Evolutionary conservation across 2,797 vertebrate species (phyloP).

Genomic region (Coendou prehensilis): DNA sequence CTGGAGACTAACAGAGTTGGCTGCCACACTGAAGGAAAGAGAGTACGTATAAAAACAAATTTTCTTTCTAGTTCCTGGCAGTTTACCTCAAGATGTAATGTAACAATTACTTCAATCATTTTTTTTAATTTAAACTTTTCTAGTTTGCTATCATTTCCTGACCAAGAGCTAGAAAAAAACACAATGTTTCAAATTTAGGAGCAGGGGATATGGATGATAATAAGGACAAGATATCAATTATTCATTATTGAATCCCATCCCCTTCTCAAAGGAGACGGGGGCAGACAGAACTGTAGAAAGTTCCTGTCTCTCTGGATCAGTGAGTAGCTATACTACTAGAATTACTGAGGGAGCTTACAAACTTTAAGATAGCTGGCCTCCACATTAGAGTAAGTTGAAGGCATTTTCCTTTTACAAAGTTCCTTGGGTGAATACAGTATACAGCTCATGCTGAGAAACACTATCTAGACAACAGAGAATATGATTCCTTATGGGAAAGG

Average conservation of each 20-base stretch:
- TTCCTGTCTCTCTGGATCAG: background rate
- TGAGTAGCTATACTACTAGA: slow-evolving; percentile 10
- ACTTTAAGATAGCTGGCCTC: background rate
- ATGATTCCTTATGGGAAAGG: slow-evolving; percentile 8
- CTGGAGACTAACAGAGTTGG: background rate
- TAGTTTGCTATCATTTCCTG: slow-evolving; percentile 20
- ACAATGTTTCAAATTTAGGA: background rate
- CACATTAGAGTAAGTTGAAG: background rate
- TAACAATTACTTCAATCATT: background rate
- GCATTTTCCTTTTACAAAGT: slow-evolving; percentile 37
- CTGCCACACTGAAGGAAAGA: background rate
- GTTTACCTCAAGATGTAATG: slow-evolving; percentile 47
- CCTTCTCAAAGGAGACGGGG: background rate
- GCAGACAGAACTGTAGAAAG: slow-evolving; percentile 13
- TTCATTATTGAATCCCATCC: background rate
- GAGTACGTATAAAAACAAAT: background rate
- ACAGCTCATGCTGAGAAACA: background rate
- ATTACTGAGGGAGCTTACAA: slow-evolving; percentile 19
- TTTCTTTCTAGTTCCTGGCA: slow-evolving; percentile 32
- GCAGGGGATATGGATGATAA: background rate
- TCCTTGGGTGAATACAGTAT: background rate
- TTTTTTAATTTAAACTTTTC: slow-evolving; percentile 55
- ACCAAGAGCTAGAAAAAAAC: background rate
- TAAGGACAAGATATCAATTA: slow-evolving; percentile 19
- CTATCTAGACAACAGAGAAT: slow-evolving; percentile 10